Evolutionary conservation across 2,888 invertebrate genomes (phyloP).

Genomic region (Congeria kusceri): DNA sequence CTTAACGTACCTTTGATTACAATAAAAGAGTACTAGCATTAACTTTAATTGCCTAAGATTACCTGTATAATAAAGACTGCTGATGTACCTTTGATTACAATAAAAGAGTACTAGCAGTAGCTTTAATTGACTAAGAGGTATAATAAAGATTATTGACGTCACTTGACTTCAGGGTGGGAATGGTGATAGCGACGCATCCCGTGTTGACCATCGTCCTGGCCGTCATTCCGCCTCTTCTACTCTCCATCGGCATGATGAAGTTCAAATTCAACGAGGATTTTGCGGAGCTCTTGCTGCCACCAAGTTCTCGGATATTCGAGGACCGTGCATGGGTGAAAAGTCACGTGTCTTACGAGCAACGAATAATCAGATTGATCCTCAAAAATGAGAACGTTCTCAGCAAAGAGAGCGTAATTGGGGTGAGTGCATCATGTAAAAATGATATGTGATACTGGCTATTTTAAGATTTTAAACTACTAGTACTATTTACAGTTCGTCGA

Average conservation of each 20-base stretch:
- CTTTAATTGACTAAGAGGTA: no score
- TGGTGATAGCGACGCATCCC: constrained; percentile 41
- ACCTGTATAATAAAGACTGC: no score
- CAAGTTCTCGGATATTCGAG: constrained; percentile 50
- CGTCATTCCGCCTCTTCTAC: constrained; percentile 40
- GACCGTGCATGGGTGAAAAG: constrained; percentile 57
- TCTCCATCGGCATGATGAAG: constrained; percentile 53
- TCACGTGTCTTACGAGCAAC: constrained; percentile 55
- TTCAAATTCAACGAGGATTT: constrained; percentile 60
- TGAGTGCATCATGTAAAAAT: no score
- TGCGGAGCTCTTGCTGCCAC: constrained; percentile 53
- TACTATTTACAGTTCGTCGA: no score
- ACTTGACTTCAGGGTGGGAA: constrained; percentile 44
- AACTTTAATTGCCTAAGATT: no score
- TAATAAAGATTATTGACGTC: not conserved
- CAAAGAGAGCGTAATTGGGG: constrained; percentile 50
- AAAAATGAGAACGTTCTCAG: constrained; percentile 55
- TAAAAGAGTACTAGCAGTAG: no score
- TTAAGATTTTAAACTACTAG: no score
- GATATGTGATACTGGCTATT: no score
- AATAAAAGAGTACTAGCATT: no score
- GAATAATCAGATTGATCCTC: constrained; percentile 54
- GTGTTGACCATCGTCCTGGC: constrained; percentile 45
- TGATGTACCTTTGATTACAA: no score
- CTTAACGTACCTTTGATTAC: no score